Base-by-base conservation (phyloP, 2,797 vertebrate species). In the Manis javanica region DNA sequence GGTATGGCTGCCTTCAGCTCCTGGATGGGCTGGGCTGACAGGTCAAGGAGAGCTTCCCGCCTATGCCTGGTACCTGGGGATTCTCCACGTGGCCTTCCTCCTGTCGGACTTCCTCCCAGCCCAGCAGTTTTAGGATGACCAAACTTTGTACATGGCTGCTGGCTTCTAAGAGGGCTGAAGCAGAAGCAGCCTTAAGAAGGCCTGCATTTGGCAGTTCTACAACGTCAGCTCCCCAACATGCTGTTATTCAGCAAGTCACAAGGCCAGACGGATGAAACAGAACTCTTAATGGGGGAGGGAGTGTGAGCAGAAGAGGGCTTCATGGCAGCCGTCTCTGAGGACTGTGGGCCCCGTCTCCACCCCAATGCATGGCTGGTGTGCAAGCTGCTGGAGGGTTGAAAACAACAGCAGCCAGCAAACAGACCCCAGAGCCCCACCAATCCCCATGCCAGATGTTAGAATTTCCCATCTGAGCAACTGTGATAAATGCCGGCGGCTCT, bases 281-380 rank as follows among this genome's bases (percentile, higher is more conserved):
- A 23, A 7, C 53, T 42, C 77, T 31, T 68, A 5, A 37, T n/a
- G 46, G 42, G 31, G 91, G 78, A 23, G 72, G 18, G 34, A 37
- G 1, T 12, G 15, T 2, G 3, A 5, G 4, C 61, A 55, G 51
- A 84, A 53, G 77, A 72, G n/a, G 55, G 37, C 49, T 23, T 13
- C 46, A 21, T 31, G 21, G 26, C 11, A 16, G 13, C 51, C n/a
- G 15, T 37, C 31, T 91, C 4, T 39, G n/a, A 92, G 42, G 31
- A 74, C 5, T 19, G 11, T 51, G 34, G 31, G 6, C 57, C 78
- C 23, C 11, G 0, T 55, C 49, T 72, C 49, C n/a, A 66, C 31
- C 3, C 5, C n/a, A 2, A 55, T 37, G 5, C 12, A 0, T 2
- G 9, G 57, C 18, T 31, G 16, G 2, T 24, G 5, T 26, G 37